Percentiles rank a stretch among this genome's conserved stretches.
These are phyloP conservation scores for Minunthozetes semirufus DNA, from an alignment of 2,888 invertebrate species.

Conservation along the genomic window DNA sequence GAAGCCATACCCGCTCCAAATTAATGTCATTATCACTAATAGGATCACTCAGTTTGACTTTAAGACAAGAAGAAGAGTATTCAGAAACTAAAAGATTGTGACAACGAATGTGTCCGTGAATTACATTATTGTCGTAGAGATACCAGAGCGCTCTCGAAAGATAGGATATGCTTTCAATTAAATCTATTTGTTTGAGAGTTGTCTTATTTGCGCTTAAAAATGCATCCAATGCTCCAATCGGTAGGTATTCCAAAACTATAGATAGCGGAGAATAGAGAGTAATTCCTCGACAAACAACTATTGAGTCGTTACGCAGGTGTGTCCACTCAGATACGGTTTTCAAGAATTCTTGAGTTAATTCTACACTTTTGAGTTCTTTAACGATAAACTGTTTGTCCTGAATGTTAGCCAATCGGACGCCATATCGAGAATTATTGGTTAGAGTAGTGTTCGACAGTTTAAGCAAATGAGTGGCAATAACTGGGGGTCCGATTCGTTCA, in stretches of 20 bases:
- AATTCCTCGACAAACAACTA: conserved; percentile 56
- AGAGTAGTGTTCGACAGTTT: conserved; percentile 29
- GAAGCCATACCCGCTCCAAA: conserved; percentile 61
- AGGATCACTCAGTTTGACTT: conserved; percentile 75
- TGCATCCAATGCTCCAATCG: conserved; percentile 67
- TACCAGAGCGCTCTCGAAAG: conserved; percentile 79
- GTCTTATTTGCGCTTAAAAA: conserved; percentile 54
- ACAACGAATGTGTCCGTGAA: conserved; percentile 75
- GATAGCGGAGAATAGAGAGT: conserved; percentile 69
- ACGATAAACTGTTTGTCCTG: conserved; percentile 31
- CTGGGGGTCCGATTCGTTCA: not conserved
- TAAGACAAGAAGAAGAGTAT: conserved; percentile 61
- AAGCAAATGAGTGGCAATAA: conserved; percentile 24
- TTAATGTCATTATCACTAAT: conserved; percentile 61
- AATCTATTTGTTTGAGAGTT: conserved; percentile 54
- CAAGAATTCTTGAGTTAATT: not conserved
- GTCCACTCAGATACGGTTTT: conserved; percentile 32
- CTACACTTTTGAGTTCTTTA: conserved; percentile 30
- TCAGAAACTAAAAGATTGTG: conserved; percentile 69
- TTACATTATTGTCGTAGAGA: conserved; percentile 55
- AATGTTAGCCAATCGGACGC: conserved; percentile 31
- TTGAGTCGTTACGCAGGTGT: conserved; percentile 22
- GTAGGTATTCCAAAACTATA: conserved; percentile 71
- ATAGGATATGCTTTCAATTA: conserved; percentile 72
- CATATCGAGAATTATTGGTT: conserved; percentile 22